These are phyloP conservation scores for Homarus gammarus DNA, from an alignment of 2,888 invertebrate genomes.

Conservation along the genomic window DNA sequence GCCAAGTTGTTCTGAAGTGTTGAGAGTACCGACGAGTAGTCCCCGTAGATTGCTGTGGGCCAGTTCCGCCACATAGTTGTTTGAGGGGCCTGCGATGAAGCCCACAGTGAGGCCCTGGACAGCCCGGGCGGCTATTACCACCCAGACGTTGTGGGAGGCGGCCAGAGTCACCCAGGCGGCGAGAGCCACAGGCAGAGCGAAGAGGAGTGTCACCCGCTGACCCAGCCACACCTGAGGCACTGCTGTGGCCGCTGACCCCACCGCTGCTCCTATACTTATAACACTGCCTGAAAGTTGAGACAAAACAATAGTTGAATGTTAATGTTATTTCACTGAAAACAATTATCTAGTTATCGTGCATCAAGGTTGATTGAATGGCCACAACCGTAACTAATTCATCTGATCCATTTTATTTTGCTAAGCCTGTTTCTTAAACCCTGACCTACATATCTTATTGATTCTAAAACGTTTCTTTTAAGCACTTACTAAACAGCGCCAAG, in stretches of 20 bases:
- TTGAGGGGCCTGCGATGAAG: constrained; percentile 58
- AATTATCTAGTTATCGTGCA: background rate
- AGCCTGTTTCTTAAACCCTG: background rate
- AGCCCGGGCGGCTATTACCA: constrained; percentile 40
- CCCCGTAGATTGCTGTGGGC: constrained; percentile 54
- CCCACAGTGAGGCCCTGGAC: constrained; percentile 56
- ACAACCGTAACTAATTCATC: background rate
- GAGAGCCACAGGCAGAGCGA: constrained; percentile 53
- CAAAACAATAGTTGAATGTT: background rate
- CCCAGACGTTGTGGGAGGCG: constrained; percentile 23
- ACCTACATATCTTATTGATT: background rate
- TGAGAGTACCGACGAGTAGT: constrained; percentile 36
- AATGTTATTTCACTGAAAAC: background rate
- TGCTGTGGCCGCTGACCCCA: constrained; percentile 43
- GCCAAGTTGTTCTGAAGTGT: constrained; percentile 49
- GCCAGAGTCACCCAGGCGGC: constrained; percentile 49
- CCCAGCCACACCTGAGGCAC: constrained; percentile 61
- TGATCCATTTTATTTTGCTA: background rate
- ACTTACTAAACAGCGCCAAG: constrained; percentile 54
- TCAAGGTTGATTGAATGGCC: background rate
- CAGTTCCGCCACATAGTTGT: constrained; percentile 63
- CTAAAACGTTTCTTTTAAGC: background rate
- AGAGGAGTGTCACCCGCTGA: constrained; percentile 56
- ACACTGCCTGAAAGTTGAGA: constrained; percentile 50
- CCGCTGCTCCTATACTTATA: constrained; percentile 49